Evolutionary conservation across 2,113 vertebrate species (phyloP).

Genomic region (Ageneiosus marmoratus): DNA sequence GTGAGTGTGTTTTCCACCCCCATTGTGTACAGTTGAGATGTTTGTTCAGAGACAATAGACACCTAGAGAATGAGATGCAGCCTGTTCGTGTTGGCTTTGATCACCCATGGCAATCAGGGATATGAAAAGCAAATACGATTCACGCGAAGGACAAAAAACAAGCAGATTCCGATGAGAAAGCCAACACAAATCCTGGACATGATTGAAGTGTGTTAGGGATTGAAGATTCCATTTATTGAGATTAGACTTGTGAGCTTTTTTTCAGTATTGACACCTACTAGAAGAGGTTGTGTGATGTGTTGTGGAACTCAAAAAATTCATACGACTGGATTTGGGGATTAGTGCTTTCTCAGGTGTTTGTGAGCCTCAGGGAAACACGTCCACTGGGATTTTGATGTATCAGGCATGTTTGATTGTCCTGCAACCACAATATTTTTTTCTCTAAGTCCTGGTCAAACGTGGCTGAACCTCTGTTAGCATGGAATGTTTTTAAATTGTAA

Average conservation of each 20-base stretch:
- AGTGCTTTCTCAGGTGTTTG: conserved; percentile 64
- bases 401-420: not conserved
- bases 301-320: conserved; percentile 60
- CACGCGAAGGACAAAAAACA: not conserved
- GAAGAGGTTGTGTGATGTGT: conserved; percentile 29
- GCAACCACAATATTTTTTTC: not conserved
- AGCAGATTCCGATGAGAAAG: not conserved
- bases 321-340: conserved; percentile 75
- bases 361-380: conserved; percentile 57
- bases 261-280: conserved; percentile 8
- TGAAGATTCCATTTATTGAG: conserved; percentile 11
- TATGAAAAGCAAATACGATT: conserved; percentile 10
- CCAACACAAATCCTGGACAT: conserved; percentile 13
- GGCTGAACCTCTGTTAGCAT: not conserved
- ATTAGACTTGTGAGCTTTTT: conserved; percentile 15
- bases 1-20: conserved; percentile 20
- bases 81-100: not conserved
- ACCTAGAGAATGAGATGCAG: not conserved
- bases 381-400: conserved; percentile 61
- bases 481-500: too few relatives aligned
- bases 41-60: conserved; percentile 13
- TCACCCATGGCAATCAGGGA: not conserved
- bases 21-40: conserved; percentile 20
- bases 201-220: conserved; percentile 26
- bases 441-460: not conserved